Base-by-base conservation (phyloP, 2,113 vertebrate species). In the Hassar affinis region DNA sequence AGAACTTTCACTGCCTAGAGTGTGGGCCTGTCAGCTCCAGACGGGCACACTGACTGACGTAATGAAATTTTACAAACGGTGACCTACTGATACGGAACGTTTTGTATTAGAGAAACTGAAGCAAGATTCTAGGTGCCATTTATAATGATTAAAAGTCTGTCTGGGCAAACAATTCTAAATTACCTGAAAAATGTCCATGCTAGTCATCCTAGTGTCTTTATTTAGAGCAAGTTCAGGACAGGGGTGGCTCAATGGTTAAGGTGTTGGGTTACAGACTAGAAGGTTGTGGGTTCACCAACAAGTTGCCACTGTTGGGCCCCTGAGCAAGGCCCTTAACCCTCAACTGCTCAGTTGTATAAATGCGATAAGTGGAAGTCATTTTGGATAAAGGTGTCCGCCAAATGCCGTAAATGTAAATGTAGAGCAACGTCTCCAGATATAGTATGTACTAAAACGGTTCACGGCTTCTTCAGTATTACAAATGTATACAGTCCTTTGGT, bases 11-110 rank as follows among this genome's bases (percentile, higher is more conserved):
- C 59, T 79, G 66, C 80, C 66, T 12, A 78, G 33, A 66, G 61
- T 69, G 61, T 33, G 62, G 59, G 45, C 51, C 78, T 84, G 54
- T 84, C 82, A 78, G 30, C 30, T 84, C 51, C 76, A 33, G 30
- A 38, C 20, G 47, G 45, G 79, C 77, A 52, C 52, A 11, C 12
- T 30, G 10, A 15, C 71, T 52, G 81, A 76, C 45, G 35, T 35
- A n/a, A 79, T 84, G 75, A 68, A 54, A 84, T 59, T 33, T 22
- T 69, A 79, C 54, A 49, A 47, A 72, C 5, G 54, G 10, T 33
- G 82, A 84, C 33, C 61, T 25, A 54, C 38, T 71, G 35, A 47
- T 49, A 27, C 18, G 18, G 15, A 45, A 30, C 10, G 9, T 11
- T 68, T 68, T 57, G 47, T 57, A 45, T 57, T 18, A 11, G 27